phyloP scores from a whole-genome alignment of 2,797 vertebrate genomes.

The Girardinus metallicus region DNA sequence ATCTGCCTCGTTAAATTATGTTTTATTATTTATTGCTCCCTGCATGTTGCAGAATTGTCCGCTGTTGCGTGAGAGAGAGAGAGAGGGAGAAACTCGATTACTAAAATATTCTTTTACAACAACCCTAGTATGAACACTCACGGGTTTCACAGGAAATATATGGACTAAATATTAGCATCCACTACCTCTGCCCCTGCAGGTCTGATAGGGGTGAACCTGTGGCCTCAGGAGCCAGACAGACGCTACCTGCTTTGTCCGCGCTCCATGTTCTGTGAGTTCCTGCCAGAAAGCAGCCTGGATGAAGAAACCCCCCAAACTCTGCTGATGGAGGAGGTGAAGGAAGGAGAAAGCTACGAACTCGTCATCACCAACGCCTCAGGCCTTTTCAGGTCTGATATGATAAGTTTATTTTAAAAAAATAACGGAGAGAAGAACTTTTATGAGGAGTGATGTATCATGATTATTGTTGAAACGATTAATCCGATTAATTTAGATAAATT shows the following conservation, averaged over 20 bases:
- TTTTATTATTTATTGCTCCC: too few species aligned
- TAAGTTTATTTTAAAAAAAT: not conserved
- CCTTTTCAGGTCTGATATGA: constrained; percentile 82
- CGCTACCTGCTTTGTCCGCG: constrained; percentile 88
- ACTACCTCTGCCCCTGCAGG: constrained; percentile 71
- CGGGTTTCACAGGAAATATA: not conserved
- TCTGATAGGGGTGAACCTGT: constrained; percentile 88
- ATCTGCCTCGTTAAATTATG: too few species aligned
- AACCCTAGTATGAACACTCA: constrained; percentile 59
- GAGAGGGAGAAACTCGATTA: too few species aligned
- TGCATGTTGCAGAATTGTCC: too few species aligned
- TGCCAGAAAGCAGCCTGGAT: constrained; percentile 76
- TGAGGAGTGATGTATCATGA: not conserved
- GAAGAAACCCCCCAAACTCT: constrained; percentile 69
- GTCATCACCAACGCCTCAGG: constrained; percentile 84
- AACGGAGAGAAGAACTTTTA: not conserved
- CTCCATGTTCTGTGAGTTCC: constrained; percentile 90
- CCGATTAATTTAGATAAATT: too few species aligned
- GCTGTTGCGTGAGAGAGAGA: too few species aligned
- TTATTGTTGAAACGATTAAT: not conserved
- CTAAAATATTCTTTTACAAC: too few species aligned
- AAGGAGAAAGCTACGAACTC: constrained; percentile 84
- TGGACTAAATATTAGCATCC: not conserved
- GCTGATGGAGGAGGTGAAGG: constrained; percentile 86
- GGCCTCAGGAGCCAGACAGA: constrained; percentile 78